Conservation (phyloP, 2,888 invertebrate species). For the Shargacucullia verbasci region DNA sequence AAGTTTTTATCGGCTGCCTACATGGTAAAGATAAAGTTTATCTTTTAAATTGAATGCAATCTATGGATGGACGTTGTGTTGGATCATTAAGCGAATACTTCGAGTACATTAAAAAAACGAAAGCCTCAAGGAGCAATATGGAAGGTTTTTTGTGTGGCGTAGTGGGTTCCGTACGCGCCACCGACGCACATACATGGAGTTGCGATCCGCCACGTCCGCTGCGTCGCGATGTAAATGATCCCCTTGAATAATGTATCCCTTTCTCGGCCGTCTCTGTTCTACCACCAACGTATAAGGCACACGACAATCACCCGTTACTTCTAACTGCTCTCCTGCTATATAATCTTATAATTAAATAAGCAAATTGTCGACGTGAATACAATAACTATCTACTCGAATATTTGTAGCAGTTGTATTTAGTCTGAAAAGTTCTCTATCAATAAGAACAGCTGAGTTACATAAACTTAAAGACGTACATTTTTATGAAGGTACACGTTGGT, state of each 20-base stretch:
- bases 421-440: constrained; percentile 1
- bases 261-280: constrained; percentile 79
- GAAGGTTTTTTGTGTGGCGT: constrained; percentile 78
- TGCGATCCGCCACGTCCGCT: constrained; percentile 80
- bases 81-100: constrained; percentile 79
- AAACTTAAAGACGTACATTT: not conserved
- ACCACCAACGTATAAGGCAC: constrained; percentile 81
- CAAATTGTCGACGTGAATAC: constrained; percentile 53
- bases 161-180: constrained; percentile 80
- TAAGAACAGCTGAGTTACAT: not conserved
- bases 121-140: constrained; percentile 80
- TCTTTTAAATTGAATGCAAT: constrained; percentile 72
- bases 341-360: constrained; percentile 62
- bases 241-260: constrained; percentile 87
- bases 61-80: constrained; percentile 71
- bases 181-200: constrained; percentile 79
- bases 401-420: constrained; percentile 13
- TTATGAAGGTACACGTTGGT: no score
- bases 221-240: constrained; percentile 86
- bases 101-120: constrained; percentile 76
- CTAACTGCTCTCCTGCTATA: constrained; percentile 77
- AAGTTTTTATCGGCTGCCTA: constrained; percentile 47
- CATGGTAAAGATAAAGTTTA: constrained; percentile 59
- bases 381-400: constrained; percentile 45
- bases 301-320: constrained; percentile 83